Conservation (phyloP, 2,888 invertebrate genomes). For the Drosophila infuscata region DNA sequence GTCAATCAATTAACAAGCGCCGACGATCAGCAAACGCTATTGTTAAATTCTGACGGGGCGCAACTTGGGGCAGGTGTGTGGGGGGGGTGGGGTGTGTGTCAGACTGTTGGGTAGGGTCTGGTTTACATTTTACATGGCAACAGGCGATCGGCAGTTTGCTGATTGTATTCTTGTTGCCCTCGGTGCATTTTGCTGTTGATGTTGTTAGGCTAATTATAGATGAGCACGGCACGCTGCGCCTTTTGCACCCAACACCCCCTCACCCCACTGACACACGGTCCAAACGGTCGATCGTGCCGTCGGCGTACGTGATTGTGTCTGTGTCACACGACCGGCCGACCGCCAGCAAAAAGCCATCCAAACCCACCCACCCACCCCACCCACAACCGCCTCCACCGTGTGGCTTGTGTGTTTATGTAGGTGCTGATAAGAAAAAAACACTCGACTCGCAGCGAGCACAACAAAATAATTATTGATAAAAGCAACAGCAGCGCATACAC, state of each 20-base stretch:
- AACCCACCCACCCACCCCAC: background rate
- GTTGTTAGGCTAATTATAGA: constrained; percentile 70
- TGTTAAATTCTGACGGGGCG: constrained; percentile 22
- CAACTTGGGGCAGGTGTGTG: background rate
- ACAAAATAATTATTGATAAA: constrained; percentile 81
- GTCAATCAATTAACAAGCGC: constrained; percentile 67
- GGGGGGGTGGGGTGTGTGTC: background rate
- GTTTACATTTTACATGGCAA: constrained; percentile 65
- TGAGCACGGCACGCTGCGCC: constrained; percentile 39
- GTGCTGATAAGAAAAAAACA: constrained; percentile 69
- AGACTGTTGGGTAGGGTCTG: constrained; percentile 66
- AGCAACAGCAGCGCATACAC: constrained; percentile 48
- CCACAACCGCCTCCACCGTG: background rate
- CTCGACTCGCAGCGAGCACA: constrained; percentile 71
- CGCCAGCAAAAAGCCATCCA: constrained; percentile 13
- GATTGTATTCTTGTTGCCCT: constrained; percentile 12
- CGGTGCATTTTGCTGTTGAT: constrained; percentile 5
- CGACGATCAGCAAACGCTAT: constrained; percentile 15
- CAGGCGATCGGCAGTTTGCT: constrained; percentile 46
- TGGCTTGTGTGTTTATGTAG: constrained; percentile 28
- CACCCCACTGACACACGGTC: constrained; percentile 9
- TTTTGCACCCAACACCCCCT: constrained; percentile 35
- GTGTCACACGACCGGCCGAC: constrained; percentile 72
- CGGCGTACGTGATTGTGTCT: constrained; percentile 76
- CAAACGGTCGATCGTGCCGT: constrained; percentile 21